Percentiles rank a stretch among this genome's conserved stretches.
phyloP scores from a whole-genome alignment of 2,888 invertebrate species.

The Trisateles emortualis region DNA sequence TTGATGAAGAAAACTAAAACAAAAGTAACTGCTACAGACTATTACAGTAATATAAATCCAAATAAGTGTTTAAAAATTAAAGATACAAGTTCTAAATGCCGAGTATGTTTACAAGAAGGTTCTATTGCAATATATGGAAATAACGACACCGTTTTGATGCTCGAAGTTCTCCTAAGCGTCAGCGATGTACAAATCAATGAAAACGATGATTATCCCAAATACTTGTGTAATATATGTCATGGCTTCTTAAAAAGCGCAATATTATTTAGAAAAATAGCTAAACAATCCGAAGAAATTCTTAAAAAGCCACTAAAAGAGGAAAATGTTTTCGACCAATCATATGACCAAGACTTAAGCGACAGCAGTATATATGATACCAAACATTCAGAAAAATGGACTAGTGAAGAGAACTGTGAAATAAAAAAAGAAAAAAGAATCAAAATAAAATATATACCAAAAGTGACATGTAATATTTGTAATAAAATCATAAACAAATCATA shows the following conservation, averaged over 20 bases:
- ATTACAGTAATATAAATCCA: constrained; percentile 36
- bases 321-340: constrained; percentile 25
- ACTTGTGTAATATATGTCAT: constrained; percentile 65
- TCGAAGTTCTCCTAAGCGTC: constrained; percentile 25
- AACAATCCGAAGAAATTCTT: constrained; percentile 59
- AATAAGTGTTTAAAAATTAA: constrained; percentile 21
- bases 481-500: constrained; percentile 65
- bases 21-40: constrained; percentile 21
- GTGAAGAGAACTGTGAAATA: constrained; percentile 22
- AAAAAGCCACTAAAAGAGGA: constrained; percentile 54
- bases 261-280: constrained; percentile 66
- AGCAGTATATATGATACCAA: constrained; percentile 39
- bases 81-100: constrained; percentile 18
- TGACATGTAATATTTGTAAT: constrained; percentile 59
- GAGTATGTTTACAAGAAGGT: constrained; percentile 45
- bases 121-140: constrained; percentile 44
- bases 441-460: constrained; percentile 51
- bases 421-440: constrained; percentile 46
- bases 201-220: constrained; percentile 62
- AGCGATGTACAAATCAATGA: constrained; percentile 57
- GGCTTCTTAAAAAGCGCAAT: constrained; percentile 65
- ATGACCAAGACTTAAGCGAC: constrained; percentile 47
- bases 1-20: constrained; percentile 30
- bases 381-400: constrained; percentile 36
- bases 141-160: constrained; percentile 18